phyloP scores from a whole-genome alignment of 2,888 invertebrate genomes.

The Matsumyia berberina region DNA sequence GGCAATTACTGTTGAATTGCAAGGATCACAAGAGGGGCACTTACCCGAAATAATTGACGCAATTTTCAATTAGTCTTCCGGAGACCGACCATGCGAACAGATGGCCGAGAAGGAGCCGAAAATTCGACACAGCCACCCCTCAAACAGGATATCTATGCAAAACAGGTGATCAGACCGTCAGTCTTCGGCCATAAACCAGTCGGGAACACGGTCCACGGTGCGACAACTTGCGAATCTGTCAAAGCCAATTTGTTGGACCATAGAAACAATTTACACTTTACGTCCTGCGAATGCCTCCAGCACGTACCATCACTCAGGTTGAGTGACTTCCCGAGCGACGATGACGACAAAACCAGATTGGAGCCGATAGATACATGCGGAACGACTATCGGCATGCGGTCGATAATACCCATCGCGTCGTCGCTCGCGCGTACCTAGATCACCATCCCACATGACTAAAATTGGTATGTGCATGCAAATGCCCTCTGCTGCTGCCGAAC shows the following conservation, averaged over 20 bases:
- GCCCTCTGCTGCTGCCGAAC: slow-evolving; percentile 59
- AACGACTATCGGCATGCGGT: slow-evolving; percentile 58
- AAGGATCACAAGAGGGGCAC: slow-evolving; percentile 36
- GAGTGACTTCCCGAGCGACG: slow-evolving; percentile 63
- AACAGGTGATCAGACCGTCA: slow-evolving; percentile 34
- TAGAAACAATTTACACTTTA: slow-evolving; percentile 69
- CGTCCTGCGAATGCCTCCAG: slow-evolving; percentile 25
- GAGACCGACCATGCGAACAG: slow-evolving; percentile 1
- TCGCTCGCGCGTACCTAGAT: slow-evolving; percentile 58
- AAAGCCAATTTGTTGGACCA: slow-evolving; percentile 71
- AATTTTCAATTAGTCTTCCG: slow-evolving; percentile 65
- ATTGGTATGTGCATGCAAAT: slow-evolving; percentile 72
- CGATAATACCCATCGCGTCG: slow-evolving; percentile 57
- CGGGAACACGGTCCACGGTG: slow-evolving; percentile 3
- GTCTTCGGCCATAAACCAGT: slow-evolving; percentile 69
- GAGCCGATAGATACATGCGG: slow-evolving; percentile 29
- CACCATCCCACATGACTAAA: slow-evolving; percentile 73
- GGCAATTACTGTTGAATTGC: slow-evolving; percentile 30
- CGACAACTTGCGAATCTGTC: slow-evolving; percentile 73
- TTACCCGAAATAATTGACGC: slow-evolving; percentile 65
- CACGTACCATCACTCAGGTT: slow-evolving; percentile 69
- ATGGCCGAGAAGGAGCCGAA: slow-evolving; percentile 20
- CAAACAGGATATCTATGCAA: slow-evolving; percentile 52
- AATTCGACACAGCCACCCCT: slow-evolving; percentile 49
- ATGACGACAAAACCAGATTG: slow-evolving; percentile 67